A percentile compares a stretch with the other conserved stretches of the same genome.
Conservation (phyloP, 2,888 invertebrate genomes). For the Adela reaumurella region DNA sequence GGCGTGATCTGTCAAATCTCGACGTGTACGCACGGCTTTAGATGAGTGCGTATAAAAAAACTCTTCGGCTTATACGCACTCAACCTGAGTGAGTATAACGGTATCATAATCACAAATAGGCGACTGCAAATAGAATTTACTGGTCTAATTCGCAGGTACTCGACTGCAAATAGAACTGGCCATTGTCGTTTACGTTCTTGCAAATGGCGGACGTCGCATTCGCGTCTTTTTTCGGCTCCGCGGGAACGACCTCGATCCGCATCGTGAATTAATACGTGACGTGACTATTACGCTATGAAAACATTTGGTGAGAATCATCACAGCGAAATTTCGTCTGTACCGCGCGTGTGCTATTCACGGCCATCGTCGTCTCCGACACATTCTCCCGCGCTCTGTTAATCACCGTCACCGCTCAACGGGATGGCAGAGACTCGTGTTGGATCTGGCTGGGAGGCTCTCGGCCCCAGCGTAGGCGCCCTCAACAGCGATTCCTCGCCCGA, state of each 20-base stretch:
- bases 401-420: neutral
- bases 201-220: neutral
- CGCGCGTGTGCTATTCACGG: neutral
- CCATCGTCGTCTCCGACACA: neutral
- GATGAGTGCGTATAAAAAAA: too few species aligned
- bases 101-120: too few species aligned
- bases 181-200: neutral
- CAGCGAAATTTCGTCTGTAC: neutral
- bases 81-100: too few species aligned
- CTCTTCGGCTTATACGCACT: too few species aligned
- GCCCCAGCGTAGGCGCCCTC: constrained; percentile 14
- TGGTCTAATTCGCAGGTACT: too few species aligned
- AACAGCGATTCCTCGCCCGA: constrained; percentile 46
- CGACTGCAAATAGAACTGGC: too few species aligned
- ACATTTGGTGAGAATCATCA: neutral
- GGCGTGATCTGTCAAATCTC: too few species aligned
- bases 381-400: neutral
- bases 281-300: neutral
- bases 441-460: neutral
- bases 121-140: too few species aligned
- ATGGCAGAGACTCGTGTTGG: neutral
- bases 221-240: neutral
- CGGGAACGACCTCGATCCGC: neutral
- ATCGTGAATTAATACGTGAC: neutral
- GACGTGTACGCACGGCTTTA: too few species aligned